phyloP scores from a whole-genome alignment of 2,797 vertebrate genomes.

The Neostethus bicornis region DNA sequence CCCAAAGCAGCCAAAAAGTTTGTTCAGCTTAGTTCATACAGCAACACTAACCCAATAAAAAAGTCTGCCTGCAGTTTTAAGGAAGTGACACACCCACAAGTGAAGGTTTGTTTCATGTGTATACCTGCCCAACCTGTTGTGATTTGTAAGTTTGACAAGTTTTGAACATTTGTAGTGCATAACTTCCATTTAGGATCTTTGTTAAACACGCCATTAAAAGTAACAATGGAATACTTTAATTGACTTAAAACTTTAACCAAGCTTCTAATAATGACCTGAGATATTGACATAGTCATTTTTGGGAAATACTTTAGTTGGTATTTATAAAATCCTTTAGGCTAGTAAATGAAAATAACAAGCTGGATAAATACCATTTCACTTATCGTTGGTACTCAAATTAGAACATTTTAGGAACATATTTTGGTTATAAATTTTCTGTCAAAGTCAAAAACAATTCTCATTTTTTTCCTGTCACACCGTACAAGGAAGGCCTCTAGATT shows the following conservation, averaged over 20 bases:
- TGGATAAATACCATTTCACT: no score
- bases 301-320: background rate
- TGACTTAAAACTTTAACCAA: background rate
- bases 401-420: no score
- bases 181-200: conserved; percentile 10
- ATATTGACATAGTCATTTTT: background rate
- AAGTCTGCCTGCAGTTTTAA: conserved; percentile 22
- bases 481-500: no score
- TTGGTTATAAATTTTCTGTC: no score
- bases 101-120: conserved; percentile 45
- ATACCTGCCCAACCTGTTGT: conserved; percentile 67
- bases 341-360: no score
- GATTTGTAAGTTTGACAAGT: conserved; percentile 47
- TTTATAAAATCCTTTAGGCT: no score
- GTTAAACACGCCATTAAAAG: conserved; percentile 3
- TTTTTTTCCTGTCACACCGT: no score
- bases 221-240: background rate
- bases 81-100: conserved; percentile 56
- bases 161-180: conserved; percentile 3
- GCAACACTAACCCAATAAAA: conserved; percentile 6
- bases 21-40: background rate
- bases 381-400: no score
- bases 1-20: background rate
- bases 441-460: no score
- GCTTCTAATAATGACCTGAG: background rate